phyloP scores from a whole-genome alignment of 2,888 invertebrate genomes.

The Ferdinandea cuprea region DNA sequence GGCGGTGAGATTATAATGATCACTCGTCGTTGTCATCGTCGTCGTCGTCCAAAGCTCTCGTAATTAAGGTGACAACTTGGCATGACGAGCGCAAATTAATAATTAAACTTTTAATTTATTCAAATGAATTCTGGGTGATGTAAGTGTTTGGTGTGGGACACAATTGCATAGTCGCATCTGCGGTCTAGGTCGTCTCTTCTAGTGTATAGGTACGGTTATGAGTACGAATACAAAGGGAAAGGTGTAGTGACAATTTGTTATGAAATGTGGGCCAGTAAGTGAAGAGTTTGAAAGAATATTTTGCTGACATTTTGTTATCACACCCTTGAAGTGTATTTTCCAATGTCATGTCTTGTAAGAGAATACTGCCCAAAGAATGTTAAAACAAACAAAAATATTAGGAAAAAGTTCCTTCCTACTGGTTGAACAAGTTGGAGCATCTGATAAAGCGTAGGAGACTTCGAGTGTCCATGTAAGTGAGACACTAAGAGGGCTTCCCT shows the following conservation, averaged over 20 bases:
- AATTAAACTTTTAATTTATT: slow-evolving; percentile 66
- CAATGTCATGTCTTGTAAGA: no score
- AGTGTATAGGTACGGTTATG: background rate
- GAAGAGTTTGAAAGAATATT: no score
- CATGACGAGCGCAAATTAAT: slow-evolving; percentile 71
- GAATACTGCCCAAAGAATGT: no score
- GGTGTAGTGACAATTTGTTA: slow-evolving; percentile 53
- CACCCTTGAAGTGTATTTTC: no score
- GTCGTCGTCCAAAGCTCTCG: slow-evolving; percentile 17
- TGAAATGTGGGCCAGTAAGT: background rate
- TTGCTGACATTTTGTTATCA: no score
- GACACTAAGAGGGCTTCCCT: no score
- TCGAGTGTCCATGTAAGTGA: no score
- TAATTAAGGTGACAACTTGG: slow-evolving; percentile 73
- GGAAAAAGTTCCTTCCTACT: no score
- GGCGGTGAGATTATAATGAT: slow-evolving; percentile 9
- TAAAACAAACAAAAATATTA: no score
- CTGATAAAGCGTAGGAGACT: no score
- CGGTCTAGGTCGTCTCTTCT: slow-evolving; percentile 62
- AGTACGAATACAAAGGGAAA: no score
- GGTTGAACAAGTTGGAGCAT: no score
- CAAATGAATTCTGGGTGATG: slow-evolving; percentile 72
- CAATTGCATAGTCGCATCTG: slow-evolving; percentile 29
- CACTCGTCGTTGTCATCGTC: slow-evolving; percentile 7
- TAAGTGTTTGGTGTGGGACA: slow-evolving; percentile 46